These are phyloP conservation scores for Danio aesculapii DNA, from an alignment of 2,797 vertebrate genomes.

Conservation along the genomic window DNA sequence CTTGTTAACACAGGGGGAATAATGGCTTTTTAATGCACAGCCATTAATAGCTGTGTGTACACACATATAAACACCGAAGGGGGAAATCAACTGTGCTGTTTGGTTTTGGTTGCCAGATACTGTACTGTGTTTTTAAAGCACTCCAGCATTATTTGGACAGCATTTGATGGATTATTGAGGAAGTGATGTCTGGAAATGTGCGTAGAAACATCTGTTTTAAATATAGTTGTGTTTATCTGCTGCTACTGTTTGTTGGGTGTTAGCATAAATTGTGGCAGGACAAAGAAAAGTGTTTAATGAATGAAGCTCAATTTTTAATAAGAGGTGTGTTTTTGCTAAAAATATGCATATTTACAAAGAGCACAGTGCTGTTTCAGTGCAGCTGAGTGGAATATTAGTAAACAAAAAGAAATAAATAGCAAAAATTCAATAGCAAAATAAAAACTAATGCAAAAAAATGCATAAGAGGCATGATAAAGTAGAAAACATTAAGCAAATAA, in stretches of 20 bases:
- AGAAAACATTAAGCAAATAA: too few relatives aligned
- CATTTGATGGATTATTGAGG: not conserved
- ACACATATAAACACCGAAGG: conserved; percentile 10
- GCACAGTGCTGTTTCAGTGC: too few relatives aligned
- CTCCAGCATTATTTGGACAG: not conserved
- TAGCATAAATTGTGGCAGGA: not conserved
- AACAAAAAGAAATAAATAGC: too few relatives aligned
- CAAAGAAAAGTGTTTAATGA: not conserved
- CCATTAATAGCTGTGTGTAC: conserved; percentile 24
- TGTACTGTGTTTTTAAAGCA: not conserved
- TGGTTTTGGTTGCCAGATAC: not conserved
- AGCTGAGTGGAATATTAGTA: not conserved
- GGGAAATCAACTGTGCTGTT: not conserved
- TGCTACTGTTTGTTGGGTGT: not conserved
- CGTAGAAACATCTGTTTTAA: not conserved
- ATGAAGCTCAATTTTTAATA: not conserved
- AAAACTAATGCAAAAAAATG: too few relatives aligned
- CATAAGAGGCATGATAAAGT: too few relatives aligned
- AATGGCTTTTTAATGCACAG: conserved; percentile 35
- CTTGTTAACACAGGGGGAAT: conserved; percentile 47
- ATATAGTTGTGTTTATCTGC: not conserved
- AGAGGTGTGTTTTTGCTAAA: not conserved
- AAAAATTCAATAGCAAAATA: too few relatives aligned
- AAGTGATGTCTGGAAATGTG: not conserved
- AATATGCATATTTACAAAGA: not conserved